Evolutionary conservation across 2,113 vertebrate species (phyloP).

Genomic region (Sphyrna mokarran): DNA sequence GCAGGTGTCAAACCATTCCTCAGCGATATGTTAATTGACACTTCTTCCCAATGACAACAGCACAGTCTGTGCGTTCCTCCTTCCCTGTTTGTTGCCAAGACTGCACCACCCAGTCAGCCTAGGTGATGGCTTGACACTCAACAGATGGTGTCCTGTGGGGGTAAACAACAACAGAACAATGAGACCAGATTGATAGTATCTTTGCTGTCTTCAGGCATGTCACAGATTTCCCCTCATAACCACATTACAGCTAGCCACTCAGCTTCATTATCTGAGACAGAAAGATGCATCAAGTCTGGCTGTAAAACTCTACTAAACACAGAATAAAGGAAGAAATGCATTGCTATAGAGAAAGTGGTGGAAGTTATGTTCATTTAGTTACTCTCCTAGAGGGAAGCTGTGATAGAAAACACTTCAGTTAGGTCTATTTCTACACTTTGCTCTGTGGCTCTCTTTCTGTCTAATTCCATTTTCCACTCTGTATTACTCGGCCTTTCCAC

Average conservation of each 20-base stretch:
- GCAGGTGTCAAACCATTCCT: conserved; percentile 17
- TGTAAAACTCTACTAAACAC: background rate
- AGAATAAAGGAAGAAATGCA: conserved; percentile 1
- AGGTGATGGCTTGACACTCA: conserved; percentile 37
- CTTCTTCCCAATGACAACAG: conserved; percentile 23
- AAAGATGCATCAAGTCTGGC: conserved; percentile 1
- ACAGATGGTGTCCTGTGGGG: conserved; percentile 37
- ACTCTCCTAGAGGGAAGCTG: background rate
- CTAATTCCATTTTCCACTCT: background rate
- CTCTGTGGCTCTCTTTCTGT: background rate
- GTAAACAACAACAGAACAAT: conserved; percentile 38
- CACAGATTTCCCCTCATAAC: conserved; percentile 35
- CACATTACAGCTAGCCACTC: conserved; percentile 29
- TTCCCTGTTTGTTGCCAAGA: conserved; percentile 34
- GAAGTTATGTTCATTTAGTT: background rate
- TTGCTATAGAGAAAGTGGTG: background rate
- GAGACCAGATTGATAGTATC: conserved; percentile 37
- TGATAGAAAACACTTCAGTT: background rate
- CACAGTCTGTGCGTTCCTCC: background rate
- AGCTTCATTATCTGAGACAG: background rate
- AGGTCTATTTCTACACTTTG: background rate
- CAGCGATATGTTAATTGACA: conserved; percentile 29
- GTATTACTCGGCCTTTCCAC: background rate
- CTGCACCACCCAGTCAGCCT: conserved; percentile 37
- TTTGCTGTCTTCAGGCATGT: conserved; percentile 31